Conservation (phyloP, 2,113 vertebrate species). For the Galemys pyrenaicus region DNA sequence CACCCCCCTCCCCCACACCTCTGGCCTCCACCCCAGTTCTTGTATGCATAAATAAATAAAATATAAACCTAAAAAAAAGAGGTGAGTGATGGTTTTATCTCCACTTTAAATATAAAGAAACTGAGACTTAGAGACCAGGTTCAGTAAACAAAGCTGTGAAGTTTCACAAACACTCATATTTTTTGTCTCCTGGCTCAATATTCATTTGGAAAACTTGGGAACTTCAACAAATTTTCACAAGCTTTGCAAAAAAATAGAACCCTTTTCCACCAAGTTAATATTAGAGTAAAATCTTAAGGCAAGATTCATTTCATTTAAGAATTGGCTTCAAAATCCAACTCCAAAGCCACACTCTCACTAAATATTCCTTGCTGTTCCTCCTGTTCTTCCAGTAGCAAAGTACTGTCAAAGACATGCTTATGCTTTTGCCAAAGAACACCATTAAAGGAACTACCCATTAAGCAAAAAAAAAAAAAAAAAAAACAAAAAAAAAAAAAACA, state of each 20-base stretch:
- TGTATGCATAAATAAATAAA: no score
- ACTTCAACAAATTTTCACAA: conserved; percentile 45
- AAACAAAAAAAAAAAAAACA: no score
- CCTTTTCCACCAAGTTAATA: conserved; percentile 43
- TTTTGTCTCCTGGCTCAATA: conserved; percentile 9
- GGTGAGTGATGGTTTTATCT: not conserved
- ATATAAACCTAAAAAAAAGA: not conserved
- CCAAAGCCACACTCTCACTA: conserved; percentile 60
- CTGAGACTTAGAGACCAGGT: not conserved
- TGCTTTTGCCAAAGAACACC: not conserved
- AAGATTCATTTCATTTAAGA: conserved; percentile 36
- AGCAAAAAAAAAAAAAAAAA: not conserved
- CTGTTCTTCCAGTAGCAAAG: conserved; percentile 14
- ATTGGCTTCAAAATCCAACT: conserved; percentile 56
- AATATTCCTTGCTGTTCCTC: conserved; percentile 27
- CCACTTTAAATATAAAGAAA: conserved; percentile 16
- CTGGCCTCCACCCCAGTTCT: no score
- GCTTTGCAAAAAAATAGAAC: conserved; percentile 44
- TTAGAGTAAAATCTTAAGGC: conserved; percentile 30
- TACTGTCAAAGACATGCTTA: conserved; percentile 2
- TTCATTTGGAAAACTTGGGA: not conserved
- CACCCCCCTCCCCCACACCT: no score
- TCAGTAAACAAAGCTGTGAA: not conserved
- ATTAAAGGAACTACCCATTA: conserved; percentile 4
- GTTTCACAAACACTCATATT: no score